Conservation (phyloP, 2,888 invertebrate genomes). For the Tipula vernalis region DNA sequence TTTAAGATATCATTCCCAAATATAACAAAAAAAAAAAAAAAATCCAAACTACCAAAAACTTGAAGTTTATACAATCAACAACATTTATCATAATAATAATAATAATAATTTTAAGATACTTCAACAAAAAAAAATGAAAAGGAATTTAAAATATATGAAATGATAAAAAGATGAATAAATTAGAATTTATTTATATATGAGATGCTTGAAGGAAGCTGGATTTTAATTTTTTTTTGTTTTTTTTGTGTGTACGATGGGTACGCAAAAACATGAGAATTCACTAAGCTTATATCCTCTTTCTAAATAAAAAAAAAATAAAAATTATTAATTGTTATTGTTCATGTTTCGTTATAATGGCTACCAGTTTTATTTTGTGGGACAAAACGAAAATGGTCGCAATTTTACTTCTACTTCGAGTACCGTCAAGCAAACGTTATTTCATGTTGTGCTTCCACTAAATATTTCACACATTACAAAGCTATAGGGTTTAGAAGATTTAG, state of each 20-base stretch:
- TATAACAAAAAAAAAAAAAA: not conserved
- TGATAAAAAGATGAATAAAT: slow-evolving; percentile 4
- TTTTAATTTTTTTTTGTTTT: not conserved
- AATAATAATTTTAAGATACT: not conserved
- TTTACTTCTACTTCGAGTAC: too few relatives aligned
- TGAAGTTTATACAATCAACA: not conserved
- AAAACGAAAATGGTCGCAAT: too few relatives aligned
- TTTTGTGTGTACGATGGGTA: not conserved
- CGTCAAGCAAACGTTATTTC: too few relatives aligned
- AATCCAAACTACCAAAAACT: not conserved
- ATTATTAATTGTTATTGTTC: not conserved
- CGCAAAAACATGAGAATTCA: not conserved
- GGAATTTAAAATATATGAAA: not conserved
- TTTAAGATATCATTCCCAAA: not conserved
- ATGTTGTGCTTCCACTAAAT: too few relatives aligned
- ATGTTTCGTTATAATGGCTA: not conserved
- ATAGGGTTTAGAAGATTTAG: too few relatives aligned
- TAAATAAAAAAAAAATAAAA: not conserved
- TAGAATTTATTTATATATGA: not conserved
- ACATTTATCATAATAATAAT: slow-evolving; percentile 4
- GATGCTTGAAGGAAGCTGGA: not conserved
- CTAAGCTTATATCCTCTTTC: not conserved
- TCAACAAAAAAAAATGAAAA: not conserved
- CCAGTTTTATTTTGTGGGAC: not conserved
- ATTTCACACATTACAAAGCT: too few relatives aligned